Percentiles rank a stretch among this genome's conserved stretches.
phyloP scores from a whole-genome alignment of 2,113 vertebrate genomes.

The Oriolus oriolus region DNA sequence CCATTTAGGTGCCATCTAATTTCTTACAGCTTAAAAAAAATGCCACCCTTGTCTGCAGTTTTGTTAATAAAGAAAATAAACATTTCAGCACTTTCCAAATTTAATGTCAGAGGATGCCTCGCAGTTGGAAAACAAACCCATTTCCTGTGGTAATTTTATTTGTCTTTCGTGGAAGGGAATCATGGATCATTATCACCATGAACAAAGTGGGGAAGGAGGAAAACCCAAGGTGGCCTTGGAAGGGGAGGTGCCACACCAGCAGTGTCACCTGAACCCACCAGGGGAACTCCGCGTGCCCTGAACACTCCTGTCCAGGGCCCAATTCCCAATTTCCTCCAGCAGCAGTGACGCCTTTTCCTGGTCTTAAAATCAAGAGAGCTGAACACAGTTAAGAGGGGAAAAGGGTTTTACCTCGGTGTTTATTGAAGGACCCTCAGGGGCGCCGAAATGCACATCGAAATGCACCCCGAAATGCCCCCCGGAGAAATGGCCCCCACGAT shows the following conservation, averaged over 20 bases:
- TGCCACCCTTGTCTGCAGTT: background rate
- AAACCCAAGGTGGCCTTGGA: background rate
- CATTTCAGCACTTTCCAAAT: background rate
- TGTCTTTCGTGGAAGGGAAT: background rate
- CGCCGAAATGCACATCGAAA: no score
- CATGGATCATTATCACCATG: background rate
- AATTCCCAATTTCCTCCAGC: background rate
- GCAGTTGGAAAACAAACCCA: background rate
- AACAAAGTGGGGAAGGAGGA: background rate
- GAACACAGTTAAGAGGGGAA: no score
- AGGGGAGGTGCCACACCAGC: accelerated
- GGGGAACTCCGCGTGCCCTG: accelerated
- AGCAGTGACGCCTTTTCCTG: no score
- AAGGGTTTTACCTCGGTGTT: no score
- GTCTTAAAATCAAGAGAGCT: no score
- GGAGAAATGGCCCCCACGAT: no score
- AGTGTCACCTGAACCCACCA: accelerated
- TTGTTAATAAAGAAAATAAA: background rate
- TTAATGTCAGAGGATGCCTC: background rate
- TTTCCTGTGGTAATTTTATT: background rate
- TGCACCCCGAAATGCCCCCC: no score
- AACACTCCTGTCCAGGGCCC: accelerated
- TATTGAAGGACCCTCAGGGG: no score
- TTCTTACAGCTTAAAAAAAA: background rate
- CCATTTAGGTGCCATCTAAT: background rate